Evolutionary conservation across 2,113 vertebrate genomes (phyloP), one percentile per base, ranked within the genome.

Genomic region (Otolemur garnettii): DNA sequence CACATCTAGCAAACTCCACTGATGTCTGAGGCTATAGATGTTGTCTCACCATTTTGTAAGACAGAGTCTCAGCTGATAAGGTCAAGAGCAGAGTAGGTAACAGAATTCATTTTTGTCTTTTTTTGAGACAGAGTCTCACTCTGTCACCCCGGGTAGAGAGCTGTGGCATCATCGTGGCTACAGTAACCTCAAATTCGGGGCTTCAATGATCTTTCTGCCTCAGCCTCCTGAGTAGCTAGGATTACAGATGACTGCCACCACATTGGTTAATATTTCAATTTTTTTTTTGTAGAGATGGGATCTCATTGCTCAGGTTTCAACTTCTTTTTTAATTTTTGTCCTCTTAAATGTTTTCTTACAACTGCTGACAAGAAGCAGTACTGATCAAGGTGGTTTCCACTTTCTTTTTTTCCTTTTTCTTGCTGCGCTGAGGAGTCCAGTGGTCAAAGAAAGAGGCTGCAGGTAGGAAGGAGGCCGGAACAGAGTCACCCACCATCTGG

Each of bases 341-440:
- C 57, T 85, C 83, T 89, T 53, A 88, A 91, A 14, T 90, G 45
- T 96, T 96, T 92, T 79, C 80, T 90, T 38, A 22, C 55, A 72
- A 93, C 66, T 71, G 57, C 74, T 69, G 78, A 83, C 60, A 55
- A 72, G 82, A 88, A 95, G 60, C 72, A 82, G 57, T 62, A 35
- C 19, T 4, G 57, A 92, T 92, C 77, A 72, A 92, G 71, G 74
- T 91, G 79, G 57, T 87, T 97, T 97, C 93, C 22, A 57, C 17
- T 87, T 88, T 92, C 85, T 90, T 93, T 90, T 79, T 88, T 92
- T 64, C 75, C 80, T 18, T 90, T 50, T 95, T 84, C 45, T 38
- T 89, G 42, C 50, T 15, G 2, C 14, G 45, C 83, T n/a, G 71
- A 38, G 62, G 57, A 64, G 21, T 42, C 75, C 13, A 15, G 55